Evolutionary conservation across 2,888 invertebrate genomes (phyloP).

Genomic region (Eubasilissa splendida): DNA sequence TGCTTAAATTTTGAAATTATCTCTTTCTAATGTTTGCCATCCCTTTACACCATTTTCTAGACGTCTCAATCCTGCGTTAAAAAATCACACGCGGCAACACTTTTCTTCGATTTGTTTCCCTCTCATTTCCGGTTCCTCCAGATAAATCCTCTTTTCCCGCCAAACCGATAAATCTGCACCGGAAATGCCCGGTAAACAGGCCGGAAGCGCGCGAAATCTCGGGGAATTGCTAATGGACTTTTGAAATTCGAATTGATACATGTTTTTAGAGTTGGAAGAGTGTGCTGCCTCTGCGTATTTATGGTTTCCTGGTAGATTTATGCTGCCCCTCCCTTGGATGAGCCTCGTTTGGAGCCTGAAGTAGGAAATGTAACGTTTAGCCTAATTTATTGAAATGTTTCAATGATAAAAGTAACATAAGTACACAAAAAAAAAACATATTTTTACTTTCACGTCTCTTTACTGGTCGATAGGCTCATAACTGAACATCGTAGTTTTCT

Average conservation of each 20-base stretch:
- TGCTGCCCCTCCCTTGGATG: background rate
- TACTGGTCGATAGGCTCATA: too few relatives aligned
- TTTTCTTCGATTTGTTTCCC: slow-evolving; percentile 28
- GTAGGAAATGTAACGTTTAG: background rate
- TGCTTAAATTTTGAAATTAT: slow-evolving; percentile 2
- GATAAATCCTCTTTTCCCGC: slow-evolving; percentile 41
- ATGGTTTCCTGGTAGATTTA: slow-evolving; percentile 33
- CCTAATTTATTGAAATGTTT: slow-evolving; percentile 27
- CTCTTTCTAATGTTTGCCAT: background rate
- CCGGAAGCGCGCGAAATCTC: slow-evolving; percentile 54
- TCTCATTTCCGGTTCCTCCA: slow-evolving; percentile 22
- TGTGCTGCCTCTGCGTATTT: slow-evolving; percentile 16
- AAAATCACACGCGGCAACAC: slow-evolving; percentile 36
- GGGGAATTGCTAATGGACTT: slow-evolving; percentile 57
- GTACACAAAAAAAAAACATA: too few relatives aligned
- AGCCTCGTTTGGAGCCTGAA: slow-evolving; percentile 1
- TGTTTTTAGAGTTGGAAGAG: slow-evolving; percentile 28
- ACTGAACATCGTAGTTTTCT: too few relatives aligned
- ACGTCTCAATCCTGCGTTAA: slow-evolving; percentile 6
- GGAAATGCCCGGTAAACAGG: slow-evolving; percentile 54
- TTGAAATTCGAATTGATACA: slow-evolving; percentile 58
- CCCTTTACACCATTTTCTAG: too few relatives aligned
- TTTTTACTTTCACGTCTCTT: too few relatives aligned
- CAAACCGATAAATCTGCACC: slow-evolving; percentile 57
- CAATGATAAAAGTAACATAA: background rate